phyloP scores from a whole-genome alignment of 2,113 vertebrate genomes.

The Struthidea cinerea region DNA sequence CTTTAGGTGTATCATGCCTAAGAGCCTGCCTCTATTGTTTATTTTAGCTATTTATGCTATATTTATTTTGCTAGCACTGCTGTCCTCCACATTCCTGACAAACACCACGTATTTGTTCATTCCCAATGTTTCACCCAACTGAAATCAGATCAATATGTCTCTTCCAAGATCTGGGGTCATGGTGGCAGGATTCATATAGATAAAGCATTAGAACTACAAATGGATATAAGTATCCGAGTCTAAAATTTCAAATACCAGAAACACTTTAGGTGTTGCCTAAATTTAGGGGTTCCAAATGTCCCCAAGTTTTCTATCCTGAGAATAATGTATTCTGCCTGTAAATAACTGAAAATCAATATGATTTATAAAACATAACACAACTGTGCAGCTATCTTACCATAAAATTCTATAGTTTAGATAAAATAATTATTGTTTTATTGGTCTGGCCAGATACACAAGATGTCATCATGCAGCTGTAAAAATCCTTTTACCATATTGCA shows the following conservation, averaged over 20 bases:
- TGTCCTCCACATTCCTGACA: neutral
- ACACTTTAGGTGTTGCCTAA: neutral
- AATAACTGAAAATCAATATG: neutral
- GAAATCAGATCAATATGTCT: neutral
- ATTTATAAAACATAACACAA: neutral
- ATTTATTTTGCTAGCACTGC: neutral
- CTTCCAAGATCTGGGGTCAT: neutral
- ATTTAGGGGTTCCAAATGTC: neutral
- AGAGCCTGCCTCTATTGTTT: neutral
- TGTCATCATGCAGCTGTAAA: neutral
- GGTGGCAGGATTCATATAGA: neutral
- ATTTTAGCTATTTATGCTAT: neutral
- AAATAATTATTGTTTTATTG: neutral
- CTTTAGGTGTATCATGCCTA: neutral
- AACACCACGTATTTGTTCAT: neutral
- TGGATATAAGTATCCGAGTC: neutral
- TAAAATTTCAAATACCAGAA: neutral
- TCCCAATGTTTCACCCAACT: neutral
- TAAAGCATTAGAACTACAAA: neutral
- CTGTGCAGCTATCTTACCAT: neutral
- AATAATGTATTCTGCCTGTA: neutral
- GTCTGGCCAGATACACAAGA: neutral
- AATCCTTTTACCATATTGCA: neutral
- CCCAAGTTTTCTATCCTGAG: neutral
- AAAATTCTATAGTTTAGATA: neutral